Percentiles rank a stretch among this genome's conserved stretches.
Evolutionary conservation across 2,797 vertebrate genomes (phyloP).

Genomic region (Amphiprion clarkii): DNA sequence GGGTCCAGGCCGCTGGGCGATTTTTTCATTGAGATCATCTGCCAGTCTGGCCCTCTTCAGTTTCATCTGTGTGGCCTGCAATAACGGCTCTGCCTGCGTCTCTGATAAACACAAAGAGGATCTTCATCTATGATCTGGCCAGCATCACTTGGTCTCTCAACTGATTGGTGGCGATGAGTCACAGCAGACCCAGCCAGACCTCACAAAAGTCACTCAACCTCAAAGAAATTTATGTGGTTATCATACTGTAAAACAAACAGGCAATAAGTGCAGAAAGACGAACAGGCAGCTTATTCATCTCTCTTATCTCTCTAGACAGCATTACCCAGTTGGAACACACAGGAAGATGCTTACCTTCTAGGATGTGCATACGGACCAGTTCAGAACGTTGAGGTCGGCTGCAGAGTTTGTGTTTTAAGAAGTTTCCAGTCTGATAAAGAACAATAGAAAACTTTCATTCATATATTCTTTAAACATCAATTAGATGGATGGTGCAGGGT

Average conservation of each 20-base stretch:
- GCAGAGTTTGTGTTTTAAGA: conserved; percentile 98
- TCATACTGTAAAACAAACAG: conserved; percentile 41
- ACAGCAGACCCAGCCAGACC: conserved; percentile 37
- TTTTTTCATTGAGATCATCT: conserved; percentile 96
- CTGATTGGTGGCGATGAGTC: conserved; percentile 60
- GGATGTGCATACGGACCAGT: conserved; percentile 97
- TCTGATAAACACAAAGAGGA: conserved; percentile 83
- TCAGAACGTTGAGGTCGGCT: conserved; percentile 94
- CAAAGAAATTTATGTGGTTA: conserved; percentile 36
- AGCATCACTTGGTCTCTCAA: conserved; percentile 21
- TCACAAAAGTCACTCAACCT: conserved; percentile 15
- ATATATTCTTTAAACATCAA: neutral
- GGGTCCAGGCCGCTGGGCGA: conserved; percentile 93
- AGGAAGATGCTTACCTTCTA: conserved; percentile 88
- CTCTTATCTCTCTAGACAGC: conserved; percentile 12
- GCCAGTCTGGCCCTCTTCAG: conserved; percentile 94
- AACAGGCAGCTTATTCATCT: conserved; percentile 43
- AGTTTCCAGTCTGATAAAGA: conserved; percentile 91
- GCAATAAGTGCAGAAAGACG: conserved; percentile 25
- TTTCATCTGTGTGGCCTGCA: conserved; percentile 97
- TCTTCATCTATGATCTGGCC: conserved; percentile 29
- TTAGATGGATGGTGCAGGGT: neutral
- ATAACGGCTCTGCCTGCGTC: conserved; percentile 92
- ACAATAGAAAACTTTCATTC: neutral
- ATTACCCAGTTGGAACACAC: conserved; percentile 12